Evolutionary conservation across 2,888 invertebrate genomes (phyloP).

Genomic region (Tenthredo notha): DNA sequence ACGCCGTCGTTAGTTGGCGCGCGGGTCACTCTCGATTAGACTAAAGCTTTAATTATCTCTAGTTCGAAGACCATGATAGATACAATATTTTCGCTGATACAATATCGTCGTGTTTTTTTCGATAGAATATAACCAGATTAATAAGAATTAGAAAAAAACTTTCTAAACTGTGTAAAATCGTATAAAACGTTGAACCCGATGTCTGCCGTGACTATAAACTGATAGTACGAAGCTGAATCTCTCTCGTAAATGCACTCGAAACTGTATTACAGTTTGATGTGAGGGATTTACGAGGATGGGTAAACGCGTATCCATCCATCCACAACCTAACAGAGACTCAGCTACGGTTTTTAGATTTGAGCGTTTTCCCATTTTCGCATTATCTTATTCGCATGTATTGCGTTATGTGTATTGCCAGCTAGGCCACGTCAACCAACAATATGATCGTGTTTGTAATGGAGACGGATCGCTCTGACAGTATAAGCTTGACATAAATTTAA

Average conservation of each 20-base stretch:
- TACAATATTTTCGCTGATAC: neutral
- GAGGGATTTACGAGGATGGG: constrained; percentile 30
- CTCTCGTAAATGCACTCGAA: constrained; percentile 10
- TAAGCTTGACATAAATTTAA: constrained; percentile 18
- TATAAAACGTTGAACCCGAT: neutral
- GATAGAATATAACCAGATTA: neutral
- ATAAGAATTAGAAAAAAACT: neutral
- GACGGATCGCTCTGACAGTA: constrained; percentile 19
- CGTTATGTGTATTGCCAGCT: neutral
- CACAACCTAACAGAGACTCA: neutral
- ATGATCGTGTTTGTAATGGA: constrained; percentile 39
- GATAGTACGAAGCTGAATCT: neutral
- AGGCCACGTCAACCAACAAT: constrained; percentile 24
- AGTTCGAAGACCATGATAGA: neutral
- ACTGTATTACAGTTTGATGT: constrained; percentile 28
- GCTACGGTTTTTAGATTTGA: constrained; percentile 15
- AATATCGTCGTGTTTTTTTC: constrained; percentile 5
- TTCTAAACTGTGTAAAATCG: neutral
- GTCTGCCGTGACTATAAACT: constrained; percentile 11
- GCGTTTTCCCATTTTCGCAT: constrained; percentile 32
- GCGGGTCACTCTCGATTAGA: neutral
- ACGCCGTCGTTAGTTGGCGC: constrained; percentile 15
- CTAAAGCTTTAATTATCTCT: neutral
- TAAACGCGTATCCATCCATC: neutral
- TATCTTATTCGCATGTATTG: constrained; percentile 2